Evolutionary conservation across 2,113 vertebrate species (phyloP).

Genomic region (Rhinopomastus cyanomelas): DNA sequence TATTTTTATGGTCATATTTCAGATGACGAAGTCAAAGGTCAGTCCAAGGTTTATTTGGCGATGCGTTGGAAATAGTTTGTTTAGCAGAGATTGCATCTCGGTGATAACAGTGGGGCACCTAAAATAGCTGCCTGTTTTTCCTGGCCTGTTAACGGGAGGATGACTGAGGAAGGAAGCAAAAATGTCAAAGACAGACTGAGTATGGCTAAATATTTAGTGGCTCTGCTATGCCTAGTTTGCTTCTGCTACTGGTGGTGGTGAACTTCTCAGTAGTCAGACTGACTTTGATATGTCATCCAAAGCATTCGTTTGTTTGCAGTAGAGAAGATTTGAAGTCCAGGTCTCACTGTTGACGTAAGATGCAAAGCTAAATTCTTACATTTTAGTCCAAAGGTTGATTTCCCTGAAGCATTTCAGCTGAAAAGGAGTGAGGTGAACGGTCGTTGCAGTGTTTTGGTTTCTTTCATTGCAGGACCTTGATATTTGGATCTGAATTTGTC

Average conservation of each 20-base stretch:
- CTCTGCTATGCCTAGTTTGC: background rate
- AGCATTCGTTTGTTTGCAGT: background rate
- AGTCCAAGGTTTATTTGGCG: slow-evolving; percentile 67
- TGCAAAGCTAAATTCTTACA: background rate
- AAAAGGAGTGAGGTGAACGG: background rate
- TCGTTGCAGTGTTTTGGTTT: background rate
- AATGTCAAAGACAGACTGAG: background rate
- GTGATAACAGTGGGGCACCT: background rate
- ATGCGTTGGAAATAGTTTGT: slow-evolving; percentile 51
- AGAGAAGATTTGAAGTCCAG: background rate
- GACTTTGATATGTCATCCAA: background rate
- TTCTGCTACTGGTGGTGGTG: background rate
- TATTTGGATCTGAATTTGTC: background rate
- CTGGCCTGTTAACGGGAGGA: background rate
- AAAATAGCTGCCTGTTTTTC: slow-evolving; percentile 29
- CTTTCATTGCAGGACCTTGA: background rate
- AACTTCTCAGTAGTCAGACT: background rate
- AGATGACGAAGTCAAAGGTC: slow-evolving; percentile 80
- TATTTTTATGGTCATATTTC: slow-evolving; percentile 82
- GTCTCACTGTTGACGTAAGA: background rate
- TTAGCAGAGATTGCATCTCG: slow-evolving; percentile 73
- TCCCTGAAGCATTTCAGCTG: background rate
- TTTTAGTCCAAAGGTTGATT: background rate
- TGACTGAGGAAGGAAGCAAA: background rate
- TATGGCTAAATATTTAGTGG: background rate